Conservation (phyloP, 64 coral and sea anemone species). For the Cladopsammia gracilis region DNA sequence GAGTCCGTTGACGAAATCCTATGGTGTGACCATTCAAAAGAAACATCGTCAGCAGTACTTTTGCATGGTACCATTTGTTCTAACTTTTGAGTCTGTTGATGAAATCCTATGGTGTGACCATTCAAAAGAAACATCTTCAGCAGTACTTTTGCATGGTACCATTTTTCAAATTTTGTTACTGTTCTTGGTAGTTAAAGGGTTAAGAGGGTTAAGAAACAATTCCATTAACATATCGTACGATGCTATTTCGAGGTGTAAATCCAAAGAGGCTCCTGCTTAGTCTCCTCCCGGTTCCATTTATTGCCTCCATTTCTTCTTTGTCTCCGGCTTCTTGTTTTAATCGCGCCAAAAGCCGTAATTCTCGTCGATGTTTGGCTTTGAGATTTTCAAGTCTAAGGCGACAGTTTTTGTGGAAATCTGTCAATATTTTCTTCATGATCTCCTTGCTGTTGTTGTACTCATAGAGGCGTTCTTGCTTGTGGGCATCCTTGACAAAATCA, state of each 20-base stretch:
- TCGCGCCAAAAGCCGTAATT: conserved; percentile 53
- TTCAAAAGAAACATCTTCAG: too few species aligned
- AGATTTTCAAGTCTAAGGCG: conserved; percentile 41
- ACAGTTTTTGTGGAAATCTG: conserved; percentile 84
- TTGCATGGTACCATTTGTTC: too few species aligned
- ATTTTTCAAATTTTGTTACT: neutral
- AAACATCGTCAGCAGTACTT: too few species aligned
- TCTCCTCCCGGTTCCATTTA: neutral
- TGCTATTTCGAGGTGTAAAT: conserved; percentile 2
- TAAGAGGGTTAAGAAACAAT: neutral
- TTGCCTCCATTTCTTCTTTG: neutral
- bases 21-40: too few species aligned
- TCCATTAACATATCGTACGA: neutral
- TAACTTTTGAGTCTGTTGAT: too few species aligned
- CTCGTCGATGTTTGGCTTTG: conserved; percentile 76
- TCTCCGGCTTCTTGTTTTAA: conserved; percentile 74
- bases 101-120: too few species aligned
- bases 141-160: too few species aligned
- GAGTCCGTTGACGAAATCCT: too few species aligned
- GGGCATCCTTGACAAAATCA: conserved; percentile 27
- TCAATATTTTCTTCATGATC: conserved; percentile 66
- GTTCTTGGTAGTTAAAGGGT: neutral
- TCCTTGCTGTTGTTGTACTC: conserved; percentile 70
- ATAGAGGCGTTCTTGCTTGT: conserved; percentile 18
- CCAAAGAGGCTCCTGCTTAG: neutral